Base-by-base conservation (phyloP, 2,888 invertebrate genomes). In the Emesis castigata region DNA sequence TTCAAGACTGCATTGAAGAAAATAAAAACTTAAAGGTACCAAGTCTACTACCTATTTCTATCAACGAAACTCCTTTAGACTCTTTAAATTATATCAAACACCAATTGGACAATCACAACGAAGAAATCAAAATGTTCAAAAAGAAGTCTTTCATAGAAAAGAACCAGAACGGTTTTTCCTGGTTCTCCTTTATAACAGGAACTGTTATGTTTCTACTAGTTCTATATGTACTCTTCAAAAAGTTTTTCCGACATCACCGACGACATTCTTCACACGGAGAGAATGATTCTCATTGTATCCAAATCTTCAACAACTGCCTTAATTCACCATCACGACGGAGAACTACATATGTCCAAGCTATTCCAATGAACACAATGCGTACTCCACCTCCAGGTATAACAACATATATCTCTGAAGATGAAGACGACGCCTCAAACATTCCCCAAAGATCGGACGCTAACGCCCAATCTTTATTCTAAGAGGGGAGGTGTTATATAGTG, bases 261-360 rank as follows among this genome's bases (percentile, higher is more conserved):
- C 39, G 5, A 39, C 39, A 14, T 39, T 39, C 14, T 14, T 44
- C n/a, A 34, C 56, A 61, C 8, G 26, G 22, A 9, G 29, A 62
- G 4, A 69, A 53, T 14, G 20, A 16, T 7, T 39, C n/a, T 29
- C 16, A 65, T 31, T 77, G 69, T 16, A 77, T 82, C 7, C 77
- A 82, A 64, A 82, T 82, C 16, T 82, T 82, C 58, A 84, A 81
- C 18, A 84, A 84, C 69, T 82, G 78, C 29, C 81, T 84, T 44
- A 81, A 72, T 39, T 39, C 39, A 14, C 68, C 31, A 29, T 18
- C 73, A 31, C n/a, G 11, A 20, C n/a, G 72, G 44, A 26, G 72
- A 14, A n/a, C 34, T 26, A 53, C 69, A 14, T 20, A 31, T 18
- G 26, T 61, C n/a, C 39, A 39, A 29, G 18, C 69, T 16, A 70